Evolutionary conservation across 2,113 vertebrate genomes (phyloP).

Genomic region (Megalops atlanticus): DNA sequence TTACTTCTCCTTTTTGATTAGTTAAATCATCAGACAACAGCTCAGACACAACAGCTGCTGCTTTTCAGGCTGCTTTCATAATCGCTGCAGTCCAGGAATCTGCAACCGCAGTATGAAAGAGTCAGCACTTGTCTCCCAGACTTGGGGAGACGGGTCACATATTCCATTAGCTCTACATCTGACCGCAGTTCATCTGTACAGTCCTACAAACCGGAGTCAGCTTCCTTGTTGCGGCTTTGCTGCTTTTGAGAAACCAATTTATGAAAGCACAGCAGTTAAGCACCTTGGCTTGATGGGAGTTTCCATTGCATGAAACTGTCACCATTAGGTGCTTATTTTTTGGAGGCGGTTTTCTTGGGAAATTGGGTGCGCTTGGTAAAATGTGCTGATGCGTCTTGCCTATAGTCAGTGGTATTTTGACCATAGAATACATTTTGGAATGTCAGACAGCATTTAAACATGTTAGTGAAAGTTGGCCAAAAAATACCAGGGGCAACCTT

Average conservation of each 20-base stretch:
- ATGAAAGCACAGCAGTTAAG: neutral
- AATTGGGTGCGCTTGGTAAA: slow-evolving; percentile 40
- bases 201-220: slow-evolving; percentile 10
- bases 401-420: slow-evolving; percentile 42
- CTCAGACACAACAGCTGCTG: slow-evolving; percentile 29
- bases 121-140: neutral
- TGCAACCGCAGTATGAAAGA: neutral
- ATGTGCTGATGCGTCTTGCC: slow-evolving; percentile 29
- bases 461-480: slow-evolving; percentile 14
- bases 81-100: slow-evolving; percentile 27
- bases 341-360: slow-evolving; percentile 31
- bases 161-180: slow-evolving; percentile 36
- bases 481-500: slow-evolving; percentile 47
- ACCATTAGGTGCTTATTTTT: slow-evolving; percentile 42
- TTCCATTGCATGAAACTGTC: neutral
- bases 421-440: slow-evolving; percentile 30
- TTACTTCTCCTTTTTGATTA: slow-evolving; percentile 33
- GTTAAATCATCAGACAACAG: slow-evolving; percentile 31
- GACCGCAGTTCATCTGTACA: neutral
- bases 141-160: slow-evolving; percentile 25
- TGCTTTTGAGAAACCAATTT: slow-evolving; percentile 20
- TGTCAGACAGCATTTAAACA: neutral
- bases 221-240: slow-evolving; percentile 30
- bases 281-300: neutral
- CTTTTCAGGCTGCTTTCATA: slow-evolving; percentile 24